Base-by-base conservation (phyloP, 2,888 invertebrate genomes). In the Venustoraphidia nigricollis region DNA sequence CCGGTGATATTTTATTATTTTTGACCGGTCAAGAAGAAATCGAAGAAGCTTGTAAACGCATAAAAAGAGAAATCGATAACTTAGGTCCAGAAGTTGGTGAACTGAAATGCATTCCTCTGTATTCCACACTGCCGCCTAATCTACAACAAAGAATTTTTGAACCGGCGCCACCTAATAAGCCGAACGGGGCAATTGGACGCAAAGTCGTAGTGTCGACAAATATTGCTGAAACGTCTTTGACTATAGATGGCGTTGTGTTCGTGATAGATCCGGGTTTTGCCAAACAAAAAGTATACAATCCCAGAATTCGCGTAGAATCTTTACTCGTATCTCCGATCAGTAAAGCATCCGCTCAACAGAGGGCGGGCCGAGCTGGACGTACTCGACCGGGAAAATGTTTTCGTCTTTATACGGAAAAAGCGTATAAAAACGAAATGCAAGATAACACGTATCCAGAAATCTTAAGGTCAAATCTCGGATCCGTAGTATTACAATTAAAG, bases 251-350 rank as follows among this genome's bases (percentile, higher is more conserved):
- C 44, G 96, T 98, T 2, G 98, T 99, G 10, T 99, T 96, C 64
- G 98, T 99, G 9, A 97, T 99, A 61, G 98, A 98, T 69, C 97
- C 98, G 0, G 98, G 98, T 9, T 99, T 99, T 69, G 94, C 97
- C 0, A 99, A 98, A 62, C 98, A 98, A 66, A 99, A 98, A 72
- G 91, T 85, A 1, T 76, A 76, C 56, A 75, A 75, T 66, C 75
- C 76, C 3, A 65, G 74, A 53, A 75, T 75, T 55, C 80, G 98
- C 48, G 97, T 99, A 5, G 98, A 99, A 68, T 97, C 96, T 3
- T 73, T 99, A 10, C 70, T 99, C 2, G 98, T 99, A 9, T 96
- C 97, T 0, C 96, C 98, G 1, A 97, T 99, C 55, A 95, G 95
- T 62, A 98, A 98, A 71, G 98, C 98, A 0, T 95, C 95, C 1